Evolutionary conservation across 1,140 invertebrate species (phyloP).

Genomic region (Ceratitis capitata): DNA sequence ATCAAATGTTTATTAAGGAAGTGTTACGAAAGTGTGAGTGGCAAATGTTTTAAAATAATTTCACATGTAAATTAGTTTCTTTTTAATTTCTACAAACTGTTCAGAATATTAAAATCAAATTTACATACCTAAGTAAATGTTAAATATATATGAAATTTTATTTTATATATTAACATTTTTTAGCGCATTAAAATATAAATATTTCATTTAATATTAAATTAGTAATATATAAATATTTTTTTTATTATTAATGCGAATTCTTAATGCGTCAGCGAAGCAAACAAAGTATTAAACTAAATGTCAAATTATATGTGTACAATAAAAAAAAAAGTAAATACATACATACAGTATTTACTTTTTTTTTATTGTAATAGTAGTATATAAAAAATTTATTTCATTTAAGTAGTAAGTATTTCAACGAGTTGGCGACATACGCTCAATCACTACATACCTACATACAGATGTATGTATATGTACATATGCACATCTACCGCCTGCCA

Average conservation of each 20-base stretch:
- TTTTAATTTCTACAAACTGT: too few species aligned
- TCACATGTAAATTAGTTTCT: too few species aligned
- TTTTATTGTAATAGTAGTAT: background rate
- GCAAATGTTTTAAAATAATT: too few species aligned
- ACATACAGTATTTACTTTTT: too few species aligned
- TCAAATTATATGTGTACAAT: background rate
- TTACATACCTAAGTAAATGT: too few species aligned
- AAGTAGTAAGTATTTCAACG: background rate
- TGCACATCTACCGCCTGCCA: background rate
- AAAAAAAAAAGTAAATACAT: background rate
- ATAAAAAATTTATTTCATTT: background rate
- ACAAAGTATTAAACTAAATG: background rate
- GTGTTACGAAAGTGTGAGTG: too few species aligned
- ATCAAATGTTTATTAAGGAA: too few species aligned
- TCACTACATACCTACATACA: background rate
- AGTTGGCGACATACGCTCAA: background rate
- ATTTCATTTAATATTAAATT: background rate
- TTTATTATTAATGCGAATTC: background rate
- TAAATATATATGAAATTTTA: too few species aligned
- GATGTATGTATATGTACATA: too few species aligned
- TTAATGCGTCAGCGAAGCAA: background rate
- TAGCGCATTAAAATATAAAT: too few species aligned
- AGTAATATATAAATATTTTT: background rate
- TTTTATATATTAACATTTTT: too few species aligned
- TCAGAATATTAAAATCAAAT: too few species aligned